phyloP scores from a whole-genome alignment of 2,797 vertebrate species.

The Ceyx erithaca region DNA sequence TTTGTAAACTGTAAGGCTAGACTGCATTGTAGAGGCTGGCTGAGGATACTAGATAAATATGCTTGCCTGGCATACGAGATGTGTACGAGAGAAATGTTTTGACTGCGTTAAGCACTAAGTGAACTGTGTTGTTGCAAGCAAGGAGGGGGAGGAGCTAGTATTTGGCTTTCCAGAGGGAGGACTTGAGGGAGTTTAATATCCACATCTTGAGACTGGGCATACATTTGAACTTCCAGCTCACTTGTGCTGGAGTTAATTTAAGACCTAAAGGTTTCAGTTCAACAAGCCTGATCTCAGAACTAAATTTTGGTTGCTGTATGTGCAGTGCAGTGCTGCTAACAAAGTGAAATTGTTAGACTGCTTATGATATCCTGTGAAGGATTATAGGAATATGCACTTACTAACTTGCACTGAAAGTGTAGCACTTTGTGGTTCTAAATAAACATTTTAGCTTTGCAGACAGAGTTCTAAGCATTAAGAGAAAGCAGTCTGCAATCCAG shows the following conservation, averaged over 20 bases:
- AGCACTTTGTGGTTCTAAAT: neutral
- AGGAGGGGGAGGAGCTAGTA: neutral
- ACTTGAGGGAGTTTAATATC: neutral
- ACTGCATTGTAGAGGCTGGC: neutral
- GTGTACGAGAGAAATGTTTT: fast-evolving
- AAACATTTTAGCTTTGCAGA: neutral
- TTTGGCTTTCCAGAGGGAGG: neutral
- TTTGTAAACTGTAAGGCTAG: neutral
- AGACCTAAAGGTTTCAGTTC: neutral
- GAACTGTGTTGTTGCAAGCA: neutral
- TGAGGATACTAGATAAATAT: fast-evolving
- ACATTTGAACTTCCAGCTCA: neutral
- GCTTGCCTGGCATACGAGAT: neutral
- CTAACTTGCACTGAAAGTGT: neutral
- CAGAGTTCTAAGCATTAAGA: neutral
- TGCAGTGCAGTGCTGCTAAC: neutral
- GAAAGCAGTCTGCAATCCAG: neutral
- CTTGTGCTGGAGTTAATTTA: neutral
- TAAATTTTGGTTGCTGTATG: neutral
- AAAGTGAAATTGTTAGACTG: neutral
- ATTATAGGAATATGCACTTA: neutral
- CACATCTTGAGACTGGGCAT: neutral
- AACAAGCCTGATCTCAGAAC: neutral
- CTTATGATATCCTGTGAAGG: neutral
- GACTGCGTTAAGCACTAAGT: neutral